Percentiles rank a stretch among this genome's conserved stretches.
These are phyloP conservation scores for Callochromis pleurospilus DNA, from an alignment of 2,113 vertebrate species.

Conservation along the genomic window DNA sequence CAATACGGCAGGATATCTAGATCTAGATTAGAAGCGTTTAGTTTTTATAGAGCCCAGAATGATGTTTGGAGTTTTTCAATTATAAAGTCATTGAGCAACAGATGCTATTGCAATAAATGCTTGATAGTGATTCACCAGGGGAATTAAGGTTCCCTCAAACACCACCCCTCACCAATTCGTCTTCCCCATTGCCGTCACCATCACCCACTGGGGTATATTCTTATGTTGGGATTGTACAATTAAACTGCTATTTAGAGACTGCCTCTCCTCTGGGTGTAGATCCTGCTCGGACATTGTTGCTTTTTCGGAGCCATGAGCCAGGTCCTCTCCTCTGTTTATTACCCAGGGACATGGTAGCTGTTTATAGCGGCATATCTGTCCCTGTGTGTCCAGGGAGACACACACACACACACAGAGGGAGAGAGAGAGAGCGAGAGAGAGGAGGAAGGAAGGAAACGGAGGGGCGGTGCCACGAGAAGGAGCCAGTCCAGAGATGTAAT, in stretches of 20 bases:
- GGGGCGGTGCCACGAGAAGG: slow-evolving; percentile 37
- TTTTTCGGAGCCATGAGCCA: not conserved
- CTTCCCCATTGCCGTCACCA: not conserved
- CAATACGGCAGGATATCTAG: not conserved
- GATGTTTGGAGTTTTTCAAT: not conserved
- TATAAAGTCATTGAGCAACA: not conserved
- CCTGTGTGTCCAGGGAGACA: not conserved
- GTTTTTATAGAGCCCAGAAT: not conserved
- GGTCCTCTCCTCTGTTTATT: slow-evolving; percentile 21
- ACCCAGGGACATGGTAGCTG: slow-evolving; percentile 19
- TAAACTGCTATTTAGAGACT: slow-evolving; percentile 16
- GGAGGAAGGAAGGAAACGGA: slow-evolving; percentile 32
- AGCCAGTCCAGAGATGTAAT: slow-evolving; percentile 56
- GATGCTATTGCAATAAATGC: not conserved
- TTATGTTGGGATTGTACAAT: not conserved
- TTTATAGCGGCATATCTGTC: slow-evolving; percentile 19
- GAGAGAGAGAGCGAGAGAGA: not conserved
- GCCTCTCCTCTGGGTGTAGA: not conserved
- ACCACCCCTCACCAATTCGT: not conserved
- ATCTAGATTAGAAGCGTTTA: not conserved
- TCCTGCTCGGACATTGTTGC: not conserved
- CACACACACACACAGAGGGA: not conserved
- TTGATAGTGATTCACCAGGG: not conserved
- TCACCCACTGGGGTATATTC: not conserved
- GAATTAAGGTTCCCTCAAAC: not conserved